These are phyloP conservation scores for Nicator chloris DNA, from an alignment of 2,113 vertebrate species.

Conservation along the genomic window DNA sequence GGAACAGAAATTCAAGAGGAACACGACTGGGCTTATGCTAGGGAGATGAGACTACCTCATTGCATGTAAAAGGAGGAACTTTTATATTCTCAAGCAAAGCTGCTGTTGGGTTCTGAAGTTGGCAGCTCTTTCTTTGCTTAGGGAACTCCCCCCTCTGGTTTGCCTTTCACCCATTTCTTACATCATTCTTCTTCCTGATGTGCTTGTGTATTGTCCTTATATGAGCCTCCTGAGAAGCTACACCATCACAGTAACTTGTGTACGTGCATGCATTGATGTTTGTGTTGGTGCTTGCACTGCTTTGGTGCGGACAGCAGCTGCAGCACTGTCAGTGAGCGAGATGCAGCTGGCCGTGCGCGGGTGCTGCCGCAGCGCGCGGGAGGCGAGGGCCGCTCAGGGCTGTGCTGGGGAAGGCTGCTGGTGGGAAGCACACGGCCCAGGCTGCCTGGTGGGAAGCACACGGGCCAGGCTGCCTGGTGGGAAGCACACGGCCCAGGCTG, in stretches of 20 bases:
- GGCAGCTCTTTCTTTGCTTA: not conserved
- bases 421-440: not conserved
- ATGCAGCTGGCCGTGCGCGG: not conserved
- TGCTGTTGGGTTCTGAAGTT: not conserved
- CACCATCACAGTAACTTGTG: not conserved
- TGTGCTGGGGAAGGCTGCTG: not conserved
- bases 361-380: not conserved
- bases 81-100: not conserved
- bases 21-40: not conserved
- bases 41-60: not conserved
- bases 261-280: not conserved
- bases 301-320: not conserved
- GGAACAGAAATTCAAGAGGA: not conserved
- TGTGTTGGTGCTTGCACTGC: not conserved
- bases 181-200: not conserved
- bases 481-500: not conserved
- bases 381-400: not conserved
- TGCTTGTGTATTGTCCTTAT: not conserved
- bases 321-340: not conserved
- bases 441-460: too few relatives aligned
- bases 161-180: not conserved
- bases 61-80: not conserved
- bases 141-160: not conserved
- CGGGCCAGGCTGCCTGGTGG: not conserved
- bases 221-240: not conserved